Evolutionary conservation across 2,113 vertebrate species (phyloP).

Genomic region (Hepsetus odoe): DNA sequence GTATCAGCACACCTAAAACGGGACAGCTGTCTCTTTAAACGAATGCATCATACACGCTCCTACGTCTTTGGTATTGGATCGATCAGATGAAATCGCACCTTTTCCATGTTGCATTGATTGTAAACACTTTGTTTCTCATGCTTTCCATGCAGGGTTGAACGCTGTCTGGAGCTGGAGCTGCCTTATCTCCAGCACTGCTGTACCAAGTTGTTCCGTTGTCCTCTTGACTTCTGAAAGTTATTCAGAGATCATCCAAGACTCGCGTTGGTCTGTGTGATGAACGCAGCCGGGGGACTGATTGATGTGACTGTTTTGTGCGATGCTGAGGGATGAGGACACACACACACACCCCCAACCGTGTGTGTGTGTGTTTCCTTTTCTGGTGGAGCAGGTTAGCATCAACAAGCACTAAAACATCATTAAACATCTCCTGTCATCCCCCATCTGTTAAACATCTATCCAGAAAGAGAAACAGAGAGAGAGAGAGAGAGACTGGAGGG

Average conservation of each 20-base stretch:
- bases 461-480: conserved; percentile 16
- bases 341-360: conserved; percentile 58
- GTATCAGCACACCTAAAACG: no score
- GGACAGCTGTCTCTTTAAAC: no score
- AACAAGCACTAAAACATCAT: conserved; percentile 71
- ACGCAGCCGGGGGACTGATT: conserved; percentile 59
- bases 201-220: conserved; percentile 46
- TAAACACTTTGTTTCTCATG: background rate
- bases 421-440: conserved; percentile 73
- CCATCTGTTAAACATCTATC: conserved; percentile 75
- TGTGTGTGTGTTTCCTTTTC: conserved; percentile 71
- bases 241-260: conserved; percentile 43
- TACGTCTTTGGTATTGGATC: no score
- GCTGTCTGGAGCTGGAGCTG: background rate
- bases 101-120: background rate
- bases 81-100: no score
- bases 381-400: conserved; percentile 69
- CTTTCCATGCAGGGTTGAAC: background rate
- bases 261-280: conserved; percentile 47
- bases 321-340: conserved; percentile 67
- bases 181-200: conserved; percentile 19
- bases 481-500: no score
- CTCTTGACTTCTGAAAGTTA: conserved; percentile 57
- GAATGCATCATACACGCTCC: no score
- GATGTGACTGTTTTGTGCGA: conserved; percentile 61